Evolutionary conservation across 2,888 invertebrate genomes (phyloP).

Genomic region (Encarsia formosa): DNA sequence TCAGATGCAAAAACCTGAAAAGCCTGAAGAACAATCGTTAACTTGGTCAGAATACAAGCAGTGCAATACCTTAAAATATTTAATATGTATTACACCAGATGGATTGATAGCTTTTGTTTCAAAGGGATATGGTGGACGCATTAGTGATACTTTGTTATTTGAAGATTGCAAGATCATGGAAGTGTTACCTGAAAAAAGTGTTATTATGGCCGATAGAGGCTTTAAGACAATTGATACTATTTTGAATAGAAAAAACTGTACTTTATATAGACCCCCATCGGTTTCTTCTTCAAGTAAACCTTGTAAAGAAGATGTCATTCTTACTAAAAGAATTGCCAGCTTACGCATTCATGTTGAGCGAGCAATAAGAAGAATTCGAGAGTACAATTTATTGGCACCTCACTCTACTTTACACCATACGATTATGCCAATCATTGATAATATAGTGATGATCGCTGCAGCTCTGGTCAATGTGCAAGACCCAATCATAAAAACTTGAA

Average conservation of each 20-base stretch:
- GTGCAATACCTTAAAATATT: slow-evolving; percentile 20
- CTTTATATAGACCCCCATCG: slow-evolving; percentile 17
- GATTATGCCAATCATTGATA: too few relatives aligned
- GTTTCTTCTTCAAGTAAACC: slow-evolving; percentile 14
- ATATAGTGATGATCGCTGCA: too few relatives aligned
- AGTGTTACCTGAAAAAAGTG: slow-evolving; percentile 8
- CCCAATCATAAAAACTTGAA: not conserved
- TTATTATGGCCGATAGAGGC: slow-evolving; percentile 22
- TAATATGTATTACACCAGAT: slow-evolving; percentile 7
- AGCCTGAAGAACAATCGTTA: slow-evolving; percentile 7
- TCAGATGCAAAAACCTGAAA: slow-evolving; percentile 5
- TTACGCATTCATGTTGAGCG: slow-evolving; percentile 39
- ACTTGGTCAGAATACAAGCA: slow-evolving; percentile 22
- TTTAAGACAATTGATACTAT: slow-evolving; percentile 23
- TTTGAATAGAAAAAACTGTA: slow-evolving; percentile 6
- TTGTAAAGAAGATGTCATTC: slow-evolving; percentile 26
- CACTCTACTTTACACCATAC: slow-evolving; percentile 13
- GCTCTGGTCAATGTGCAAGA: too few relatives aligned
- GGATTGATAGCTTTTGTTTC: slow-evolving; percentile 11
- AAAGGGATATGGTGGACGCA: slow-evolving; percentile 8
- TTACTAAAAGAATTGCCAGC: slow-evolving; percentile 34
- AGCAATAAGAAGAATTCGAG: slow-evolving; percentile 31
- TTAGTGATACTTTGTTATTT: slow-evolving; percentile 3
- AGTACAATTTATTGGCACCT: slow-evolving; percentile 17
- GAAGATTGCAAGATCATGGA: slow-evolving; percentile 6